Evolutionary conservation across 30 jellyfish, hydroid and myxozoan genomes (phyloP), one percentile per base, ranked within the genome.

Genomic region (Sanderia malayensis): DNA sequence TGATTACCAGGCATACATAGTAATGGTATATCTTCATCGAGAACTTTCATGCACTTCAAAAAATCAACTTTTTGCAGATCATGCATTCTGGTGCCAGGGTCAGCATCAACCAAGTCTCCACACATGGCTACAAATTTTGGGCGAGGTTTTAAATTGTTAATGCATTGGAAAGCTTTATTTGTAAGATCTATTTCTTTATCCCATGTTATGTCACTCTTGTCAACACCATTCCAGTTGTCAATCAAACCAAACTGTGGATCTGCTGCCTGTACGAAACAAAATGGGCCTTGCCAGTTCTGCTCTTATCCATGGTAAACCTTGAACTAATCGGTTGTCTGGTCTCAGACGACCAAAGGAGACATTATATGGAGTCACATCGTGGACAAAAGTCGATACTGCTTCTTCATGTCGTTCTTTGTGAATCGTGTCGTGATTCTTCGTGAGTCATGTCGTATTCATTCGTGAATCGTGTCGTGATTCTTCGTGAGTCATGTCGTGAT

Each of bases 41-140:
- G 73, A 2, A 58, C 67, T 64, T 77, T 34, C 18, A 89, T 58
- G 15, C 86, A 58, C 10, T 34, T 59, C 28, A 46, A 13, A 44
- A 89, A 71, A 79, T 89, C 97, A 21, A n/a, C 58, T 19, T 44
- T 88, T 77, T 89, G 97, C 32, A 70, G 58, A 19, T 71, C 83
- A 59, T 84, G 87, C 20, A 73, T 46, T 30, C n/a, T 67, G 11
- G 84, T 70, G 17, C 79, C 89, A n/a, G 95, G 95, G 10, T 65
- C 79, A n/a, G 94, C 97, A 82, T 89, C 88, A 45, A 89, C 94
- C 10, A 89, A 83, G 47, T 89, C 97, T 22, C 97, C 97, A 76
- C 96, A 89, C 4, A 89, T 88, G 4, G 89, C 37, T 44, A 89
- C 90, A 78, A 89, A 89, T 47, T 89, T 83, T 29, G 97, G 97